phyloP scores from a whole-genome alignment of 2,888 invertebrate genomes.

The Apodemia hepburni region DNA sequence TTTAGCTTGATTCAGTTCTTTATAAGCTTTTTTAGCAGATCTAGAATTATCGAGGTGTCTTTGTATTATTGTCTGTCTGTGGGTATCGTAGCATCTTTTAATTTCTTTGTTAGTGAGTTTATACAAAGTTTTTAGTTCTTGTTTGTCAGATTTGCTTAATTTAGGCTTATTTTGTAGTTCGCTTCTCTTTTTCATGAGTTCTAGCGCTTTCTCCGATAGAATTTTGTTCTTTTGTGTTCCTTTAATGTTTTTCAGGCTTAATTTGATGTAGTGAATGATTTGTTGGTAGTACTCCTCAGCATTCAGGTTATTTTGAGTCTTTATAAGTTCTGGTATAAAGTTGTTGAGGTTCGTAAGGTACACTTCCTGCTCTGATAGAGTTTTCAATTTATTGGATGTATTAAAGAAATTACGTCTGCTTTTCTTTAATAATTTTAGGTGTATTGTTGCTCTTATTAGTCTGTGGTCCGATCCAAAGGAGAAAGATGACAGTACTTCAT shows the following conservation, averaged over 20 bases:
- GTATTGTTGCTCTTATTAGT: not conserved
- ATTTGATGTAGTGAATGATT: not conserved
- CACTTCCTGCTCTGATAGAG: not conserved
- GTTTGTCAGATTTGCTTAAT: not conserved
- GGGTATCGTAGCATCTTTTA: too few species aligned
- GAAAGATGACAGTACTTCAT: constrained; percentile 21
- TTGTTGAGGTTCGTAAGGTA: not conserved
- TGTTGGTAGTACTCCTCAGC: not conserved
- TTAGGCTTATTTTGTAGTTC: not conserved
- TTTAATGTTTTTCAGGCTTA: not conserved
- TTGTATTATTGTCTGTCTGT: not conserved
- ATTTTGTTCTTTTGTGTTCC: too few species aligned
- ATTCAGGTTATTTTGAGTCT: not conserved
- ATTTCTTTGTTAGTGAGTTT: not conserved
- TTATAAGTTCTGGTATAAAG: not conserved
- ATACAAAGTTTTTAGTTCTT: not conserved
- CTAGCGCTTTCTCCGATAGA: not conserved
- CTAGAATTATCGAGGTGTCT: not conserved
- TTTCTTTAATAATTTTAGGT: not conserved
- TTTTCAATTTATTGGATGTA: not conserved
- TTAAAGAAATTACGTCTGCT: not conserved
- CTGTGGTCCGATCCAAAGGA: constrained; percentile 23
- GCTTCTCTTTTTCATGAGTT: not conserved
- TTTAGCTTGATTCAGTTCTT: not conserved
- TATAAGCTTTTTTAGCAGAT: not conserved